phyloP scores from a whole-genome alignment of 2,797 vertebrate genomes.

The Threskiornis aethiopicus region DNA sequence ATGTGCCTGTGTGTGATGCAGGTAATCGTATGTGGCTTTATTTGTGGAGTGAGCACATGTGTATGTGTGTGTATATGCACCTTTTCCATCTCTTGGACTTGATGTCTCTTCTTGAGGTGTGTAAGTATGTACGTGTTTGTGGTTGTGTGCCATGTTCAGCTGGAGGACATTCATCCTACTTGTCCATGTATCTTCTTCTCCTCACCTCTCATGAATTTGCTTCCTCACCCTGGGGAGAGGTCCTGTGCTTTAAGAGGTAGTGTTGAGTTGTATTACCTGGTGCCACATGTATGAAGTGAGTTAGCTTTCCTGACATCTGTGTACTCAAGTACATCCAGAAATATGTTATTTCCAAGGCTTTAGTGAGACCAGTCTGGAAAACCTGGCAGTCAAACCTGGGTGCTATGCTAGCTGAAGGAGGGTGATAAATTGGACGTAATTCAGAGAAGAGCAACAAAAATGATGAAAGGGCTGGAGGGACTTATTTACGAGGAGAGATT shows the following conservation, averaged over 20 bases:
- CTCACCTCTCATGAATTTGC: not conserved
- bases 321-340: not conserved
- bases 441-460: slow-evolving; percentile 34
- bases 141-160: not conserved
- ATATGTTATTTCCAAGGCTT: not conserved
- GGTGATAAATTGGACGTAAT: slow-evolving; percentile 31
- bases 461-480: not conserved
- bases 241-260: not conserved
- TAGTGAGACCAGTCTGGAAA: slow-evolving; percentile 8
- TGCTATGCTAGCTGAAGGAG: not conserved
- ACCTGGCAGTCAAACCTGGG: not conserved
- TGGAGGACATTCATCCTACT: not conserved
- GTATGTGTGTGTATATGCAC: not conserved
- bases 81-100: not conserved
- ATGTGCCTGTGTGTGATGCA: not conserved
- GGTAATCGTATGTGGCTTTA: not conserved
- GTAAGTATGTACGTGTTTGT: not conserved
- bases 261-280: not conserved
- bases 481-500: slow-evolving; percentile 39
- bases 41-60: not conserved
- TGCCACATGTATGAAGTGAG: not conserved
- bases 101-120: not conserved
- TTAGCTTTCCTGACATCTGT: not conserved
- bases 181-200: not conserved
- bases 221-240: not conserved